Conservation (phyloP, 1,140 invertebrate genomes). For the Sesamia nonagrioides region DNA sequence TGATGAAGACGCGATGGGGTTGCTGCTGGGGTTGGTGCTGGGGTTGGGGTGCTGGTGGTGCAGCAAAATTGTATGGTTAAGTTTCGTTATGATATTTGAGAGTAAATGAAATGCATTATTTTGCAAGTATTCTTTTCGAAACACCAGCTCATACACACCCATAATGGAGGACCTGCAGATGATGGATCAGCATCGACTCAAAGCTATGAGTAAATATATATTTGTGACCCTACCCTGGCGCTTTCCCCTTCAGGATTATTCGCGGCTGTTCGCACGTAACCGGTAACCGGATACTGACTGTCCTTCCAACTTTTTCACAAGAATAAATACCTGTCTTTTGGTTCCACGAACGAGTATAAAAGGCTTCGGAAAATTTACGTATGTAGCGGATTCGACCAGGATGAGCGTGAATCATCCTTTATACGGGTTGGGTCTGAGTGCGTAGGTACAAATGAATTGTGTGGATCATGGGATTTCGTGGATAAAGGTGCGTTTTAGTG, state of each 20-base stretch:
- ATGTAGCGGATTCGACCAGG: constrained; percentile 6
- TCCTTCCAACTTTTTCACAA: constrained; percentile 15
- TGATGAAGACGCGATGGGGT: too few species aligned
- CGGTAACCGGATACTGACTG: background rate
- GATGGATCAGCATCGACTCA: too few species aligned
- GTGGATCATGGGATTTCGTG: background rate
- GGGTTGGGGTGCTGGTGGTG: too few species aligned
- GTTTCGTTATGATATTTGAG: too few species aligned
- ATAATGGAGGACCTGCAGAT: too few species aligned
- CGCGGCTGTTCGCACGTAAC: background rate
- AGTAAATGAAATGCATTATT: too few species aligned
- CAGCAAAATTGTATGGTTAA: too few species aligned
- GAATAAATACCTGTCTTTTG: constrained; percentile 4
- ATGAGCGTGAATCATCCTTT: constrained; percentile 33
- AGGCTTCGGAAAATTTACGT: constrained; percentile 6
- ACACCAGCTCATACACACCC: too few species aligned
- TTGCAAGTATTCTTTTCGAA: too few species aligned
- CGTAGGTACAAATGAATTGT: constrained; percentile 15
- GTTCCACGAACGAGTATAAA: background rate
- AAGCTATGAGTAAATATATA: too few species aligned
- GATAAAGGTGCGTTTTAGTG: constrained; percentile 9
- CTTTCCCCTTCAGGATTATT: background rate
- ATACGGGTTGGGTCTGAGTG: background rate
- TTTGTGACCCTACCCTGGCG: too few species aligned
- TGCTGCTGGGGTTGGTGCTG: too few species aligned